These are phyloP conservation scores for Neoniphon sammara DNA, from an alignment of 2,797 vertebrate species.

Conservation along the genomic window DNA sequence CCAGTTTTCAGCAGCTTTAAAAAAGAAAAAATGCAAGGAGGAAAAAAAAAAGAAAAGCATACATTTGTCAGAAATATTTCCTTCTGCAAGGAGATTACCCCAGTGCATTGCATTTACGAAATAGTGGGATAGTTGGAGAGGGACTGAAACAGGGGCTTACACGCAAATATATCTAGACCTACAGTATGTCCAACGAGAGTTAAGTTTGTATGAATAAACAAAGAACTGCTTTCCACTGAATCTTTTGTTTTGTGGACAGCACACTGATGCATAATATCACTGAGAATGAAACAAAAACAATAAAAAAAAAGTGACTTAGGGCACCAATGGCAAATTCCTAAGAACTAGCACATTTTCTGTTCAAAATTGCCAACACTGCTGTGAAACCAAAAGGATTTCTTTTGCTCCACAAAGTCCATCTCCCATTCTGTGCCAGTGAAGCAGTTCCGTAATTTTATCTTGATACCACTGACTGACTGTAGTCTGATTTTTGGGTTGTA, in stretches of 20 bases:
- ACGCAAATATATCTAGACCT: too few species aligned
- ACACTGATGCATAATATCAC: background rate
- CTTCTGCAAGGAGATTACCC: too few species aligned
- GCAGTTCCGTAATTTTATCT: background rate
- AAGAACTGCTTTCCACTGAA: background rate
- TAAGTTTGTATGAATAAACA: background rate
- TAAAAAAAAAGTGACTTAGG: too few species aligned
- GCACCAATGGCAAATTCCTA: background rate
- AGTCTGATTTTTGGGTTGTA: background rate
- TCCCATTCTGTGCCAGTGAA: constrained; percentile 35
- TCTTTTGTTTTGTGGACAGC: too few species aligned
- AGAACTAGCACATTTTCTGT: background rate
- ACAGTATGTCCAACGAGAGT: background rate
- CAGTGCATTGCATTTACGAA: too few species aligned
- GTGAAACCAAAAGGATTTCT: background rate
- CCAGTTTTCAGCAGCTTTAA: too few species aligned
- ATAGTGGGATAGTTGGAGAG: too few species aligned
- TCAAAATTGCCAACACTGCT: background rate
- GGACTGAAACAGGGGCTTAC: too few species aligned
- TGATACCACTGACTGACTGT: background rate
- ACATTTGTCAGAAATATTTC: too few species aligned
- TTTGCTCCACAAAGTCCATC: background rate
- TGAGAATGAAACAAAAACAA: background rate
- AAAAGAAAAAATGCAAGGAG: too few species aligned
- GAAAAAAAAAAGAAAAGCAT: too few species aligned